A percentile compares a stretch with the other conserved stretches of the same genome.
phyloP scores from a whole-genome alignment of 2,113 vertebrate genomes.

The Procavia capensis region DNA sequence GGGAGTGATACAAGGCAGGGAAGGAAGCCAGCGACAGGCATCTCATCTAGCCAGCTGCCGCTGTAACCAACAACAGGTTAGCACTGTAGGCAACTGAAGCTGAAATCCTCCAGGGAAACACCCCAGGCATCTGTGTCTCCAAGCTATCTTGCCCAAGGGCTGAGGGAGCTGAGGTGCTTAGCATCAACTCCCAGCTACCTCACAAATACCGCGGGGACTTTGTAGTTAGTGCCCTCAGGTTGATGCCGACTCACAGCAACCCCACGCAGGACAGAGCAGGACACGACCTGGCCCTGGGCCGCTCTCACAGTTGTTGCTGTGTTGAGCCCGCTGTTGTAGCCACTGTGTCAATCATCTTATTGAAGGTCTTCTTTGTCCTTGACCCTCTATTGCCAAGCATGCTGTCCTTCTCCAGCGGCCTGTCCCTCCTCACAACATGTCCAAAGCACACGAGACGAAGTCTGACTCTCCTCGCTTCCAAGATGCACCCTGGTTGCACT shows the following conservation, averaged over 20 bases:
- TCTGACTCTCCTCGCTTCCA: too few relatives aligned
- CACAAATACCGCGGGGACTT: too few relatives aligned
- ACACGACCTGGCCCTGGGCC: not conserved
- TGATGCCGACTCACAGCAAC: not conserved
- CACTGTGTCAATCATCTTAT: not conserved
- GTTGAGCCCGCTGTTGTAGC: not conserved
- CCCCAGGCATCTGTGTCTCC: not conserved
- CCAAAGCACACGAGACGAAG: too few relatives aligned
- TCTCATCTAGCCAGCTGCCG: not conserved
- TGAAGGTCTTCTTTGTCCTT: not conserved
- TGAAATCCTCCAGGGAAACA: not conserved
- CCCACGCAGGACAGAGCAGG: not conserved
- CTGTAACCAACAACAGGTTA: not conserved
- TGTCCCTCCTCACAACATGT: not conserved
- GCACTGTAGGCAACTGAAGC: not conserved
- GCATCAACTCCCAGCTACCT: too few relatives aligned
- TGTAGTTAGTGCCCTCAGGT: not conserved
- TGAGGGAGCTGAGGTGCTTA: too few relatives aligned
- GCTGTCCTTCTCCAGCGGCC: not conserved
- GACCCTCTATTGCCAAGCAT: not conserved
- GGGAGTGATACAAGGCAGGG: not conserved
- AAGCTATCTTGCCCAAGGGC: not conserved
- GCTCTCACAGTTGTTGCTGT: not conserved
- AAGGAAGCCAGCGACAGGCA: not conserved
- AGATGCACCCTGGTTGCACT: too few relatives aligned